These are phyloP conservation scores for Hermaeophaga mercurialis DNA, from an alignment of 2,888 invertebrate genomes.

Conservation along the genomic window DNA sequence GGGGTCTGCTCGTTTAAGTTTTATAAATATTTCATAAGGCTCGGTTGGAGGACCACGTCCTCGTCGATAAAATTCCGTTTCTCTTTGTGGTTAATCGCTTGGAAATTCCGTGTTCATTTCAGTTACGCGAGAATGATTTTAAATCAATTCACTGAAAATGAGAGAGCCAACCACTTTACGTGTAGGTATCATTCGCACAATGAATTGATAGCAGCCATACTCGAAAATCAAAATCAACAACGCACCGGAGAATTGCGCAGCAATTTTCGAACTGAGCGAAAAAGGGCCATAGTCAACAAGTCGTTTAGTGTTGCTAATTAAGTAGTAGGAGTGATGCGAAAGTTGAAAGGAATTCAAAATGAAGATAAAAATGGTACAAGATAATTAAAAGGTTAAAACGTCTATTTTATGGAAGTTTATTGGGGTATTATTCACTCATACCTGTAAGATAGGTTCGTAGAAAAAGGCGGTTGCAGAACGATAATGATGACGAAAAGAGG, in stretches of 20 bases:
- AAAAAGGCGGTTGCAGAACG: too few species aligned
- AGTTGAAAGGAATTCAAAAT: too few species aligned
- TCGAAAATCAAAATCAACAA: neutral
- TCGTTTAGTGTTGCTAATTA: too few species aligned
- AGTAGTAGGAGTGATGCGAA: too few species aligned
- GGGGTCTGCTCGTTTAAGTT: too few species aligned
- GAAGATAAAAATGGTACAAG: too few species aligned
- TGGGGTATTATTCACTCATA: too few species aligned
- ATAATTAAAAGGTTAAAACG: too few species aligned
- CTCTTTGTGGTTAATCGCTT: constrained; percentile 9
- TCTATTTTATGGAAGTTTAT: too few species aligned
- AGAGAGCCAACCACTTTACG: neutral
- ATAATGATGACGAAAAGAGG: too few species aligned
- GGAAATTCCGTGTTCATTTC: constrained; percentile 18
- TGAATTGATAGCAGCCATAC: neutral
- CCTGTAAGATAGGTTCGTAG: too few species aligned
- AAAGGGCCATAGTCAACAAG: too few species aligned
- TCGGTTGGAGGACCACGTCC: constrained; percentile 4
- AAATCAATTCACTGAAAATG: constrained; percentile 2
- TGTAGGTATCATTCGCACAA: neutral
- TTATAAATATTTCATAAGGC: constrained; percentile 11
- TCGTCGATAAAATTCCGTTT: constrained; percentile 6
- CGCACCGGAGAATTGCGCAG: neutral
- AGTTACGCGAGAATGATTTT: constrained; percentile 12
- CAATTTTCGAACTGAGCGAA: neutral